phyloP scores from a whole-genome alignment of 2,113 vertebrate genomes.

The Leucosticte australis region DNA sequence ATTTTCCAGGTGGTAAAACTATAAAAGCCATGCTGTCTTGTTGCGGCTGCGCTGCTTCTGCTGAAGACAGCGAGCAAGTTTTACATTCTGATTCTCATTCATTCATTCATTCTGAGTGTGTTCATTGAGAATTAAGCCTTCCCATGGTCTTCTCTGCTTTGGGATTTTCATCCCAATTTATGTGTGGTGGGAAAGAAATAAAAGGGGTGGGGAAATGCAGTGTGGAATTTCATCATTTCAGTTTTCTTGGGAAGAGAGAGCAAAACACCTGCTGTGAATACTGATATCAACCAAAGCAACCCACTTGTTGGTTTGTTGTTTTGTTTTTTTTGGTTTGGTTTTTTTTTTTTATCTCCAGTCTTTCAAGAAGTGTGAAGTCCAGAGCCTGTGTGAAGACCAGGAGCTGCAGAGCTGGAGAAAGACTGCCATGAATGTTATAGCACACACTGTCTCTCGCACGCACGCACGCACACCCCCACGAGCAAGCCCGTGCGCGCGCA shows the following conservation, averaged over 20 bases:
- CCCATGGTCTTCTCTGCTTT: not conserved
- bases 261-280: accelerated
- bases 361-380: conserved; percentile 61
- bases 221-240: not conserved
- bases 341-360: not conserved
- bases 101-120: not conserved
- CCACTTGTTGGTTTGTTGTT: not conserved
- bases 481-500: conserved; percentile 53
- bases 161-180: not conserved
- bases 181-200: accelerated
- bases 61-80: not conserved
- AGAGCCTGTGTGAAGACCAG: conserved; percentile 65
- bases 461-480: conserved; percentile 27
- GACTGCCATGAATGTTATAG: conserved; percentile 79
- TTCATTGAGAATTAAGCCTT: not conserved
- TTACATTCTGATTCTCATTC: not conserved
- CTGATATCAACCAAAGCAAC: not conserved
- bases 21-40: accelerated
- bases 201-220: accelerated
- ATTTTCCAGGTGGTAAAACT: accelerated
- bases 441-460: conserved; percentile 68
- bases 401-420: conserved; percentile 72
- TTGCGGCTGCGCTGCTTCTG: not conserved
- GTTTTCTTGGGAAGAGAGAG: not conserved
- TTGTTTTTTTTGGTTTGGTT: not conserved